Percentiles rank a stretch among this genome's conserved stretches.
phyloP scores from a whole-genome alignment of 1,140 invertebrate genomes.

The Bombus sibiricus region DNA sequence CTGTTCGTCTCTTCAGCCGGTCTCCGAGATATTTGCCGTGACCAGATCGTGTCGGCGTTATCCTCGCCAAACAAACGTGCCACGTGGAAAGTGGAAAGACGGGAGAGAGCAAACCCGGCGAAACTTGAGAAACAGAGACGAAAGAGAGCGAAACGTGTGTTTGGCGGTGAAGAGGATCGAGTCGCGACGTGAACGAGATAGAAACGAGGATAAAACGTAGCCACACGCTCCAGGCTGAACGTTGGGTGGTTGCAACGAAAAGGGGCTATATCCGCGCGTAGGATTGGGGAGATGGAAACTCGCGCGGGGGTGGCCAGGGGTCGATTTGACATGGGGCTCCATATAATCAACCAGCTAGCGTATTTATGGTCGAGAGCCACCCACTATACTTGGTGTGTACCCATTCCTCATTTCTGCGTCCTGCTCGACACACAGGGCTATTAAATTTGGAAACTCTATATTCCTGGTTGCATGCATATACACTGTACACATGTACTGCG shows the following conservation, averaged over 20 bases:
- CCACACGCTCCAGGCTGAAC: slow-evolving; percentile 15
- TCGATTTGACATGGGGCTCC: slow-evolving; percentile 73
- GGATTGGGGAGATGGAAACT: slow-evolving; percentile 16
- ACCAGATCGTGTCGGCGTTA: neutral
- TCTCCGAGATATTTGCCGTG: neutral
- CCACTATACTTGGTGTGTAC: slow-evolving; percentile 65
- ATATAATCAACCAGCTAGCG: slow-evolving; percentile 76
- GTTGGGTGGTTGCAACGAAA: neutral
- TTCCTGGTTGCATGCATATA: slow-evolving; percentile 39
- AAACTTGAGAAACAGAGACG: neutral
- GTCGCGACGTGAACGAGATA: slow-evolving; percentile 33
- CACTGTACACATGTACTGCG: neutral
- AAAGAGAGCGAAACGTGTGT: too few relatives aligned
- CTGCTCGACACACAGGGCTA: slow-evolving; percentile 73
- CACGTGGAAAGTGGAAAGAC: neutral
- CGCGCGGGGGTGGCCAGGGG: slow-evolving; percentile 26
- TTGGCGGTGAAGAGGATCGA: neutral
- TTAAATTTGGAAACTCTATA: slow-evolving; percentile 81
- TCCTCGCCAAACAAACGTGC: neutral
- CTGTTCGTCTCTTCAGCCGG: neutral
- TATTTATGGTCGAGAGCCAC: slow-evolving; percentile 73
- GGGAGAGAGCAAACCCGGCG: neutral
- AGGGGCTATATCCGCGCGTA: neutral
- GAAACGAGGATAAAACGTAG: slow-evolving; percentile 57
- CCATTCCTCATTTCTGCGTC: slow-evolving; percentile 74